These are phyloP conservation scores for Diaprepes abbreviatus DNA, from an alignment of 2,888 invertebrate genomes.

Conservation along the genomic window DNA sequence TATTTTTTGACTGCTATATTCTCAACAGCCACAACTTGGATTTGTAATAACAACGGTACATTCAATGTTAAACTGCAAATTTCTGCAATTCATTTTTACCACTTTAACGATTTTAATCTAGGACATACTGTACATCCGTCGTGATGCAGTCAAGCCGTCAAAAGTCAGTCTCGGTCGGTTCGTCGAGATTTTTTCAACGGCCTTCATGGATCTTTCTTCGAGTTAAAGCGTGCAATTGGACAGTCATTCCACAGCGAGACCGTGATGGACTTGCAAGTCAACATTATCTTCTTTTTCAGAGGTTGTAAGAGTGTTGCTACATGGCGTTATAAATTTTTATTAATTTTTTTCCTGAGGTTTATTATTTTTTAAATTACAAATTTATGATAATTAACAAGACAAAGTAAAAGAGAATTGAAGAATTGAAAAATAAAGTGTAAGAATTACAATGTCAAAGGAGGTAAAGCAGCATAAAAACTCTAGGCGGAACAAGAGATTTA, in stretches of 20 bases:
- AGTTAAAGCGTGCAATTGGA: conserved; percentile 54
- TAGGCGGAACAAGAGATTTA: too few species aligned
- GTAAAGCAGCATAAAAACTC: too few species aligned
- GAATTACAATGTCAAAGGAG: too few species aligned
- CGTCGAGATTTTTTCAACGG: conserved; percentile 41
- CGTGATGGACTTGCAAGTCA: conserved; percentile 22
- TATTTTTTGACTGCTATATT: too few species aligned
- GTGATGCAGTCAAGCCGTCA: conserved; percentile 27
- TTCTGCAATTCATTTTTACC: conserved; percentile 24
- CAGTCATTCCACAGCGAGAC: conserved; percentile 50
- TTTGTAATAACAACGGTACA: conserved; percentile 9
- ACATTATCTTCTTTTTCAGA: conserved; percentile 9
- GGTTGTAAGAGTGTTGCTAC: conserved; percentile 1
- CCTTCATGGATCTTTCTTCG: conserved; percentile 53
- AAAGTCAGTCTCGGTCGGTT: conserved; percentile 24
- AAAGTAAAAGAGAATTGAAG: too few species aligned
- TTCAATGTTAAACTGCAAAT: conserved; percentile 16
- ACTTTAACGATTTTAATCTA: conserved; percentile 19
- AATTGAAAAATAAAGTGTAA: too few species aligned
- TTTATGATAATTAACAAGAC: too few species aligned
- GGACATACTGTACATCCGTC: conserved; percentile 23
- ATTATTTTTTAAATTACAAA: too few species aligned
- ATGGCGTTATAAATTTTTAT: not conserved
- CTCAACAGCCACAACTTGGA: too few species aligned
- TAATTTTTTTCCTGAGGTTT: not conserved